Percentiles rank a stretch among this genome's conserved stretches.
phyloP scores from a whole-genome alignment of 2,797 vertebrate genomes.

The Sebastes nivosus region DNA sequence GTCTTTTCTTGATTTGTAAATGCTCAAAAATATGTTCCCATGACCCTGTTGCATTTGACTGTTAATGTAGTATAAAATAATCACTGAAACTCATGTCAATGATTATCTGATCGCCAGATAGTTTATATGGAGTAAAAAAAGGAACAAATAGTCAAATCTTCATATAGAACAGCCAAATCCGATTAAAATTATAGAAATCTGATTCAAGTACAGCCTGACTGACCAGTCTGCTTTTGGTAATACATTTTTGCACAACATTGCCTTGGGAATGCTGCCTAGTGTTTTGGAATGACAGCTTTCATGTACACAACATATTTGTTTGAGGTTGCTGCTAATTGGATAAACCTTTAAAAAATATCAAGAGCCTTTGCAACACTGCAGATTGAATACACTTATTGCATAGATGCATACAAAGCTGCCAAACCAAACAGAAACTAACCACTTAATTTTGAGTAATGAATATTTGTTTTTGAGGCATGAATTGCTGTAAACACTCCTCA shows the following conservation, averaged over 20 bases:
- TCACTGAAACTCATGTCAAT: background rate
- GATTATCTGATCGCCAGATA: too few relatives aligned
- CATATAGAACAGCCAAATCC: too few relatives aligned
- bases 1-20: background rate
- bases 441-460: background rate
- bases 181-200: too few relatives aligned
- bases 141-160: too few relatives aligned
- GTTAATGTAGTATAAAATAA: background rate
- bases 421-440: background rate
- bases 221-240: background rate
- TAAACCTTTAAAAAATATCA: background rate
- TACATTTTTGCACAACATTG: background rate
- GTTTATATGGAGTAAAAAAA: too few relatives aligned
- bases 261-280: background rate
- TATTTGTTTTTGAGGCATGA: background rate
- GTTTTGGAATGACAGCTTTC: background rate
- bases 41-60: background rate
- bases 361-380: background rate
- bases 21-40: background rate
- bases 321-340: background rate
- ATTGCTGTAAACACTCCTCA: background rate
- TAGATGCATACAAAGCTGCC: background rate
- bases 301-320: background rate
- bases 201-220: too few relatives aligned
- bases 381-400: background rate